A percentile compares a stretch with the other conserved stretches of the same genome.
Conservation (phyloP, 1,140 invertebrate genomes). For the Trichoplusia ni region DNA sequence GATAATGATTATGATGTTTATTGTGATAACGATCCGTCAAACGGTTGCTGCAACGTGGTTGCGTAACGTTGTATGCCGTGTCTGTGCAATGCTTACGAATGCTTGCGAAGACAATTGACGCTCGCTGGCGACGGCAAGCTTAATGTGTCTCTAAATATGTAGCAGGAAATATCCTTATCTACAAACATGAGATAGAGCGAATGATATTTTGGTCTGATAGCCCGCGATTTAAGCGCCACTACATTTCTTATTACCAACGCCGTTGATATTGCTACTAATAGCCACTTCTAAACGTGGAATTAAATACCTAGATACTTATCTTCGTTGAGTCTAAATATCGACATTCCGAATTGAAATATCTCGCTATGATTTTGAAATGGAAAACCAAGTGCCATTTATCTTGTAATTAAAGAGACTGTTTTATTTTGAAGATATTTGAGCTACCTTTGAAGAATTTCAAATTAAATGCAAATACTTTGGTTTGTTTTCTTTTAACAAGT, state of each 20-base stretch:
- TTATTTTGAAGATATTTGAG: conserved; percentile 4
- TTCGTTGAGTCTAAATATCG: conserved; percentile 10
- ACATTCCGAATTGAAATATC: conserved; percentile 5
- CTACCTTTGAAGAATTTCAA: background rate
- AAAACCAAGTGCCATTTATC: conserved; percentile 10
- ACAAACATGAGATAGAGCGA: background rate
- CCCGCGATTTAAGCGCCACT: conserved; percentile 10
- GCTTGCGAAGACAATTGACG: conserved; percentile 17
- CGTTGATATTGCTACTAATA: conserved; percentile 15
- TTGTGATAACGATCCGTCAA: conserved; percentile 3
- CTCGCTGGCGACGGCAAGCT: conserved; percentile 5
- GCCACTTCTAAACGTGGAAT: conserved; percentile 16
- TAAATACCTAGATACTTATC: conserved; percentile 16
- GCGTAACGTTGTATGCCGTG: no score
- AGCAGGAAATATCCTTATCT: conserved; percentile 14
- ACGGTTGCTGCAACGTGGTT: background rate
- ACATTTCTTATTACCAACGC: conserved; percentile 10
- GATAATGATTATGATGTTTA: conserved; percentile 9
- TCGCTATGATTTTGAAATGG: conserved; percentile 15
- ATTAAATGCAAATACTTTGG: no score
- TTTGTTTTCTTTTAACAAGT: background rate
- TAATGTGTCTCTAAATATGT: conserved; percentile 20
- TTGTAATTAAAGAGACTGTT: background rate
- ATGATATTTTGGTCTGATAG: conserved; percentile 14
- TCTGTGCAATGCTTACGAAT: no score